Evolutionary conservation across 2,888 invertebrate species (phyloP).

Genomic region (Acanthosepion esculentum): DNA sequence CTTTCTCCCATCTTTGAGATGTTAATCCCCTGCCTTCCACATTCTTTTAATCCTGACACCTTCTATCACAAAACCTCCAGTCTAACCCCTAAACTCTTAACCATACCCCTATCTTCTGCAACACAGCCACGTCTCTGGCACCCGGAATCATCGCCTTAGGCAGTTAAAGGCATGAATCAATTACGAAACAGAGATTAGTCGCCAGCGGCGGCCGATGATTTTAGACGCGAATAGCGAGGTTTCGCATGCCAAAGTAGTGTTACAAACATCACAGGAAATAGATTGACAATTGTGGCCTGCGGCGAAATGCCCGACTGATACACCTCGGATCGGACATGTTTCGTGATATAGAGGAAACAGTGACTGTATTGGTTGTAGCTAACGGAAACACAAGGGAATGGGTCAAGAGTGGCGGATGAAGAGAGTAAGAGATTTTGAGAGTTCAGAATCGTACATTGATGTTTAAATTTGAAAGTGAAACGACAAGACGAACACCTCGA

Average conservation of each 20-base stretch:
- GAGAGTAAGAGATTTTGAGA: too few species aligned
- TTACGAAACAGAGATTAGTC: constrained; percentile 15
- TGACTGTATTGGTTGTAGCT: background rate
- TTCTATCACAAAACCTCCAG: background rate
- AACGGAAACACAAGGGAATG: too few species aligned
- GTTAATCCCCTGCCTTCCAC: background rate
- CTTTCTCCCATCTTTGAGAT: background rate
- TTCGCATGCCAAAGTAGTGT: constrained; percentile 34
- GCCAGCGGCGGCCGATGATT: constrained; percentile 36
- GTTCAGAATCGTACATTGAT: too few species aligned
- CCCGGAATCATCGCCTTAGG: background rate
- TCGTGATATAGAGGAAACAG: background rate
- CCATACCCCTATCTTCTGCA: background rate
- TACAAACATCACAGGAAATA: constrained; percentile 43
- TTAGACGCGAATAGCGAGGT: constrained; percentile 24
- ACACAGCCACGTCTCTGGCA: background rate
- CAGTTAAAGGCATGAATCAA: constrained; percentile 17
- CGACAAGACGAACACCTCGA: too few species aligned
- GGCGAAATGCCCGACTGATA: constrained; percentile 13
- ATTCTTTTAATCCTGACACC: background rate
- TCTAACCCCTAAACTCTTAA: background rate
- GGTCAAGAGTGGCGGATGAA: too few species aligned
- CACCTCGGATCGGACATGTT: background rate
- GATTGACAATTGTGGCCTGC: constrained; percentile 34
- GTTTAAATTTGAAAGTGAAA: too few species aligned